Base-by-base conservation (phyloP, 2,888 invertebrate species). In the Toxonevra muliebris region DNA sequence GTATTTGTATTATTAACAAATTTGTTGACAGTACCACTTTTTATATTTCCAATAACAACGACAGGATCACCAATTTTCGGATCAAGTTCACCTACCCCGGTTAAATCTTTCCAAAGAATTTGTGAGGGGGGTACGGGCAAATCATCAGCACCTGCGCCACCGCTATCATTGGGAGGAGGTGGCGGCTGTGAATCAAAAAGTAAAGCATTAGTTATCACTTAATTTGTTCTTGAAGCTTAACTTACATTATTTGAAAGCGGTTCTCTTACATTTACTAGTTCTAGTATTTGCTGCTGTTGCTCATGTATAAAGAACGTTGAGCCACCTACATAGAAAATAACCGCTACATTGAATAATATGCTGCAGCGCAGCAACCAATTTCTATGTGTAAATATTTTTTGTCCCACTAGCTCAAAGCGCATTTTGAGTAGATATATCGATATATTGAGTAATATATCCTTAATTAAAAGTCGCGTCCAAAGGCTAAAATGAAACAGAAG, bases 311-410 rank as follows among this genome's bases (percentile, higher is more conserved):
- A 78, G 55, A n/a, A n/a, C n/a, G 79, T 76, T 64, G 82, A 78
- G 57, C 83, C 81, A 52, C 81, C 77, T 8, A 79, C 75, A 69
- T 85, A 82, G 73, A 92, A 84, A 68, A 92, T 85, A 65, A 92
- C 90, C 75, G 90, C 91, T 73, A 92, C 88, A 82, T 92, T 92
- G 76, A 92, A 89, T 70, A 92, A 88, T 78, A 92, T 90, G 86
- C 92, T 92, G 84, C 91, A 89, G 77, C 91, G 88, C 82, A 92
- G 88, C 85, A 91, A 87, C 87, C 91, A 89, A 85, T 92, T 92
- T 75, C 92, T 89, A 72, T 89, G 86, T 68, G 87, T 73, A 88
- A 85, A n/a, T n/a, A n/a, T n/a, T n/a, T n/a, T n/a, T n/a, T n/a
- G n/a, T n/a, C n/a, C n/a, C n/a, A n/a, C n/a, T n/a, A n/a, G 82